A percentile compares a stretch with the other conserved stretches of the same genome.
These are phyloP conservation scores for Stercorarius parasiticus DNA, from an alignment of 2,113 vertebrate species.

Conservation along the genomic window DNA sequence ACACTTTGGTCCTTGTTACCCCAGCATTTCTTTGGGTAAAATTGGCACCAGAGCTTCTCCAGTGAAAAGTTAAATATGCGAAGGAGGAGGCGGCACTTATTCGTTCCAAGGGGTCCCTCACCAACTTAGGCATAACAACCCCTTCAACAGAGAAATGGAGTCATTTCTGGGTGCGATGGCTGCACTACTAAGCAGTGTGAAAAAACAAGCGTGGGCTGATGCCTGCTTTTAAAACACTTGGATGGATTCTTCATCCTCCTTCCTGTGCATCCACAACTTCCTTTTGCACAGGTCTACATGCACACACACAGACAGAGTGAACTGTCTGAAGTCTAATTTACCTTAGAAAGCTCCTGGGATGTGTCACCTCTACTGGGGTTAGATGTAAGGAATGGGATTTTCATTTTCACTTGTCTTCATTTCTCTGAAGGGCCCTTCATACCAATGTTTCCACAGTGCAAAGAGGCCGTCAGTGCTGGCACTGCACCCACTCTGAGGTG, in stretches of 20 bases:
- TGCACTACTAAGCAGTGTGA: background rate
- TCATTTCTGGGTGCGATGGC: rapidly evolving
- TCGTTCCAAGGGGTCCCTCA: background rate
- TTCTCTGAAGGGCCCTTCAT: background rate
- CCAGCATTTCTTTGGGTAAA: background rate
- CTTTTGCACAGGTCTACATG: background rate
- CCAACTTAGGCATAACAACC: background rate
- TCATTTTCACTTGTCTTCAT: background rate
- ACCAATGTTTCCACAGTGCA: background rate
- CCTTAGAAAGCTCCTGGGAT: background rate
- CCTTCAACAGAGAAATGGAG: background rate
- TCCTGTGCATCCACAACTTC: background rate
- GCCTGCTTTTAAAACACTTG: background rate
- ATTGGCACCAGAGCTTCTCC: background rate
- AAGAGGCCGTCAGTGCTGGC: background rate
- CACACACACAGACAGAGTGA: background rate
- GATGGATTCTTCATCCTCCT: background rate
- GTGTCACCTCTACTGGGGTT: background rate
- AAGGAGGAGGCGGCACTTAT: background rate
- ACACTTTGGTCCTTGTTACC: background rate
- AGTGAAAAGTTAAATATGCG: background rate
- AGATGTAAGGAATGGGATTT: background rate
- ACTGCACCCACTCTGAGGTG: background rate
- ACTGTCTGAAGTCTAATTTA: background rate
- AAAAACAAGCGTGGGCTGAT: background rate